phyloP scores from a whole-genome alignment of 1,140 invertebrate species.

The Epicauta chinensis region DNA sequence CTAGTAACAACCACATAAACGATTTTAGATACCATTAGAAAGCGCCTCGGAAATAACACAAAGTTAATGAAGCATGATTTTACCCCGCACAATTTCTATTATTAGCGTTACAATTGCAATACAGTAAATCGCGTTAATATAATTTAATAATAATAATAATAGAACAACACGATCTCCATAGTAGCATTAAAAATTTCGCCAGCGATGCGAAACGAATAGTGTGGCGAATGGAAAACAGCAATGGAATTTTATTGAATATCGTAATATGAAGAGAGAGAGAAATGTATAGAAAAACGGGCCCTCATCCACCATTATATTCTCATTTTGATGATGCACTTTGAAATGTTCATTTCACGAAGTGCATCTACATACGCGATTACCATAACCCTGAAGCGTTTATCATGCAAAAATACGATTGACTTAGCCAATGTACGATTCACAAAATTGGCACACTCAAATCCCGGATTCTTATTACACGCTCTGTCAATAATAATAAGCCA shows the following conservation, averaged over 20 bases:
- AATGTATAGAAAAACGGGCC: too few species aligned
- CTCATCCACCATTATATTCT: conserved; percentile 1
- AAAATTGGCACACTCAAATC: neutral
- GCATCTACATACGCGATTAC: conserved; percentile 27
- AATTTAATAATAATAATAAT: neutral
- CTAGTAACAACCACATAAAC: too few species aligned
- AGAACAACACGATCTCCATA: neutral
- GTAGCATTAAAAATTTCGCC: neutral
- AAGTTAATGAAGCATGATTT: too few species aligned
- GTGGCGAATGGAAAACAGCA: too few species aligned
- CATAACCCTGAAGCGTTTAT: conserved; percentile 21
- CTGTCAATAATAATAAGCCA: conserved; percentile 7
- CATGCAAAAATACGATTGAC: conserved; percentile 23
- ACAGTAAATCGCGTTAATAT: neutral
- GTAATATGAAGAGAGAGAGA: neutral
- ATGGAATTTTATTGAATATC: conserved; percentile 17
- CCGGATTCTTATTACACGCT: conserved; percentile 16
- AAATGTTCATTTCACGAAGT: conserved; percentile 26
- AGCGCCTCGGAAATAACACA: too few species aligned
- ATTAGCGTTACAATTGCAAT: too few species aligned
- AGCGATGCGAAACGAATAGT: conserved; percentile 8
- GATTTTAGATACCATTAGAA: too few species aligned
- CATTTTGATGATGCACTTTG: conserved; percentile 13
- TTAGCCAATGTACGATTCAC: conserved; percentile 7
- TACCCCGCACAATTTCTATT: too few species aligned